These are phyloP conservation scores for Heliornis fulica DNA, from an alignment of 2,113 vertebrate genomes.

Conservation along the genomic window DNA sequence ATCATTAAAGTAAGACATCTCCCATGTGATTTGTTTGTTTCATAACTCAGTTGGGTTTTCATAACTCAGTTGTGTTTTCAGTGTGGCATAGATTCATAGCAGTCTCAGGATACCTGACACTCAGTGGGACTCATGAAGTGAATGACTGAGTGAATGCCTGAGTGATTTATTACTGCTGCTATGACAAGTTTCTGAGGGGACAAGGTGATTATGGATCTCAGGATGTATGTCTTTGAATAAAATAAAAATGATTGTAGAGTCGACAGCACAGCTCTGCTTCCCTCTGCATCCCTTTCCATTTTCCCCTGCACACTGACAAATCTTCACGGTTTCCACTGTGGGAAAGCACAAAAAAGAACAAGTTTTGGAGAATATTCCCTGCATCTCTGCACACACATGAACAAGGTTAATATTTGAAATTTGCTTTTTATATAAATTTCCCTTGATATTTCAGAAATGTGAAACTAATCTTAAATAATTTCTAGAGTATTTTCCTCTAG, in stretches of 20 bases:
- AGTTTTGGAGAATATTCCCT: background rate
- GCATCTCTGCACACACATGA: background rate
- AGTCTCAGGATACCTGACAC: background rate
- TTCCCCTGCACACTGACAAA: background rate
- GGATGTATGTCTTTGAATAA: background rate
- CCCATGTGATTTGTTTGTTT: background rate
- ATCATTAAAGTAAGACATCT: background rate
- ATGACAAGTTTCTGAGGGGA: background rate
- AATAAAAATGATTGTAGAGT: background rate
- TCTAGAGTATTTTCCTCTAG: background rate
- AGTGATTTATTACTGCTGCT: constrained; percentile 25
- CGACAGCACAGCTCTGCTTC: background rate
- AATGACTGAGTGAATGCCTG: background rate
- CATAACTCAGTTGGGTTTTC: background rate
- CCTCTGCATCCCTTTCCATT: background rate
- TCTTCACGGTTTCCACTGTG: background rate
- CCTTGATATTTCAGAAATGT: background rate
- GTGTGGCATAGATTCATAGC: background rate
- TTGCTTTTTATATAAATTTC: background rate
- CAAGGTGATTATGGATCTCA: background rate
- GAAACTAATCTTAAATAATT: background rate
- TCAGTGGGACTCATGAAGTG: background rate
- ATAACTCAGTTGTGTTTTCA: background rate
- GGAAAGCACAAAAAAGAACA: background rate
- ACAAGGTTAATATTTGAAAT: background rate